Percentiles rank a stretch among this genome's conserved stretches.
phyloP scores from a whole-genome alignment of 2,113 vertebrate species.

The Accipiter cooperii region DNA sequence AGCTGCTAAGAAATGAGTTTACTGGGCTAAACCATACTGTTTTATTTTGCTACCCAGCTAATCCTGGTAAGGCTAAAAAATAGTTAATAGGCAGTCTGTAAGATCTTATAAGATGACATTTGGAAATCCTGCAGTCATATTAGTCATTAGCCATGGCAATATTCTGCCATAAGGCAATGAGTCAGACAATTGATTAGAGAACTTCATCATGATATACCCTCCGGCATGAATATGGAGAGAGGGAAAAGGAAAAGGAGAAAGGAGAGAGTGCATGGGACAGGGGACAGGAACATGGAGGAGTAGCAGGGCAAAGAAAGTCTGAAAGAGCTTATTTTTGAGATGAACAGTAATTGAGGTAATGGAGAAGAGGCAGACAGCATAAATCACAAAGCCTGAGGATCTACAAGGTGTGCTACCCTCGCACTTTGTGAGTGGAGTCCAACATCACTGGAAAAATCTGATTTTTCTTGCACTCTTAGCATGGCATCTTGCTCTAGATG shows the following conservation, averaged over 20 bases:
- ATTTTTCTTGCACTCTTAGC: neutral
- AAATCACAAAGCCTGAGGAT: neutral
- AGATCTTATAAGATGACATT: conserved; percentile 35
- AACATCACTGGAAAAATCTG: neutral
- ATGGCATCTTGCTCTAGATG: neutral
- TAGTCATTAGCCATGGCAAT: conserved; percentile 59
- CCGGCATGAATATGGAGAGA: neutral
- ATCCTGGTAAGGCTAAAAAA: neutral
- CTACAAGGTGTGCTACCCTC: neutral
- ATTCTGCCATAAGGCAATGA: conserved; percentile 61
- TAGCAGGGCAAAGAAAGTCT: neutral
- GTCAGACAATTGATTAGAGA: conserved; percentile 55
- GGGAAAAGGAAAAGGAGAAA: neutral
- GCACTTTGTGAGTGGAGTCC: neutral
- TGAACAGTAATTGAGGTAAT: neutral
- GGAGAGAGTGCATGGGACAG: neutral
- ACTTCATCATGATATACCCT: conserved; percentile 34
- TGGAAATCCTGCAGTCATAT: conserved; percentile 49
- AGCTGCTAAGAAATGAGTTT: conserved; percentile 1
- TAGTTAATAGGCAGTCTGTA: conserved; percentile 23
- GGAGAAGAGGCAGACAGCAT: neutral
- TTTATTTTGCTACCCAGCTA: neutral
- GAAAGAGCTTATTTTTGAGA: neutral
- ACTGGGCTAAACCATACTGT: neutral
- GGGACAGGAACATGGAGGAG: neutral